phyloP scores from a whole-genome alignment of 1,140 invertebrate species.

The Pteromalus puparum region DNA sequence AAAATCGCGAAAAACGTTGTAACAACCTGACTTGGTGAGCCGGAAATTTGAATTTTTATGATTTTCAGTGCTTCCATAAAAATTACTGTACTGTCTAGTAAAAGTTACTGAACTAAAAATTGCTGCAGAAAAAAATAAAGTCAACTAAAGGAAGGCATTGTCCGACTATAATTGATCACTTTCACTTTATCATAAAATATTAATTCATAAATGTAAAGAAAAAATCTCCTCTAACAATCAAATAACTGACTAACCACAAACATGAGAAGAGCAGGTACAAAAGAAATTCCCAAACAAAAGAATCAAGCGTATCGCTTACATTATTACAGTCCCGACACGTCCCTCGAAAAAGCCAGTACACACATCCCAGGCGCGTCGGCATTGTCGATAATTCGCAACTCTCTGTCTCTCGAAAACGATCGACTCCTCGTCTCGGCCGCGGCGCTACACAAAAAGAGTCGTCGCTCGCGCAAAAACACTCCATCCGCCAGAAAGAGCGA shows the following conservation, averaged over 20 bases:
- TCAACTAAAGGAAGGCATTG: too few relatives aligned
- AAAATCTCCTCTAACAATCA: neutral
- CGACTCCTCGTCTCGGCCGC: neutral
- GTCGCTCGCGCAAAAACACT: neutral
- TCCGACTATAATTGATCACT: too few relatives aligned
- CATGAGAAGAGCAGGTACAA: neutral
- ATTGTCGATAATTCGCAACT: conserved; percentile 1
- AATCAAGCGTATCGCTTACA: neutral
- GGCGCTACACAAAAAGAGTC: neutral
- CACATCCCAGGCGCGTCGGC: neutral
- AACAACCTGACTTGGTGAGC: too few relatives aligned
- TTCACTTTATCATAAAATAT: neutral
- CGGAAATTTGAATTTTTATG: too few relatives aligned
- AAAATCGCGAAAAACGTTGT: too few relatives aligned
- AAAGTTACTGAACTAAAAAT: too few relatives aligned
- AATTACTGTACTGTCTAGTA: too few relatives aligned
- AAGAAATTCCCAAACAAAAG: neutral
- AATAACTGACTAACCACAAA: neutral
- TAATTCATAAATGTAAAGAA: neutral
- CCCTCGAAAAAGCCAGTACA: neutral
- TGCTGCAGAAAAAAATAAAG: too few relatives aligned
- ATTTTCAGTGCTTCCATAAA: too few relatives aligned
- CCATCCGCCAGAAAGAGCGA: neutral
- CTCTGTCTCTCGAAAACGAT: neutral
- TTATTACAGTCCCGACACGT: neutral